These are phyloP conservation scores for Eupithecia vulgata DNA, from an alignment of 2,888 invertebrate species.

Conservation along the genomic window DNA sequence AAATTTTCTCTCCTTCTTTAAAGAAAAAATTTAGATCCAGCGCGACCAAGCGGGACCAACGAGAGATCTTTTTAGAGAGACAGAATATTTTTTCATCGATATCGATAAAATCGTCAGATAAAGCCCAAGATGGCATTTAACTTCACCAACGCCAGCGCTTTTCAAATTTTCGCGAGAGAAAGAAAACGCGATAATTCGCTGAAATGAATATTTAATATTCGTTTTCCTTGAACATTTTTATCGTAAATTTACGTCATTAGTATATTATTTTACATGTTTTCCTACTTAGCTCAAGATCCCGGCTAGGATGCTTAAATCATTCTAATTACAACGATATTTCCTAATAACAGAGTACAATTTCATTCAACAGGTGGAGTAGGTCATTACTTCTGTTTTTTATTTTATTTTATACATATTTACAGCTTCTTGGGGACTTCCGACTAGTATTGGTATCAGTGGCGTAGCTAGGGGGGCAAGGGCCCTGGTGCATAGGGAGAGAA, in stretches of 20 bases:
- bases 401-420: background rate
- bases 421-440: no score
- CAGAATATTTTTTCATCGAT: constrained; percentile 45
- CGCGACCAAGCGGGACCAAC: no score
- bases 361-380: constrained; percentile 27
- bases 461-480: no score
- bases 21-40: no score
- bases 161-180: constrained; percentile 57
- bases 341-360: background rate
- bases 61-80: background rate
- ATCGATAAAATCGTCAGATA: constrained; percentile 49
- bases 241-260: constrained; percentile 69
- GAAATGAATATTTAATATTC: constrained; percentile 80
- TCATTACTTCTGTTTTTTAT: background rate
- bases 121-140: constrained; percentile 42
- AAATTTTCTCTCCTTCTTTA: no score
- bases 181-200: constrained; percentile 68
- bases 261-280: constrained; percentile 71
- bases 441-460: no score
- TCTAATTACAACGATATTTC: constrained; percentile 26
- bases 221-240: constrained; percentile 63
- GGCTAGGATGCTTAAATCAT: constrained; percentile 36
- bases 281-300: constrained; percentile 55
- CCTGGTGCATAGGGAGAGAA: no score
- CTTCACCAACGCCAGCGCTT: constrained; percentile 55